Conservation (phyloP, 2,888 invertebrate species). For the Nebria brevicollis region DNA sequence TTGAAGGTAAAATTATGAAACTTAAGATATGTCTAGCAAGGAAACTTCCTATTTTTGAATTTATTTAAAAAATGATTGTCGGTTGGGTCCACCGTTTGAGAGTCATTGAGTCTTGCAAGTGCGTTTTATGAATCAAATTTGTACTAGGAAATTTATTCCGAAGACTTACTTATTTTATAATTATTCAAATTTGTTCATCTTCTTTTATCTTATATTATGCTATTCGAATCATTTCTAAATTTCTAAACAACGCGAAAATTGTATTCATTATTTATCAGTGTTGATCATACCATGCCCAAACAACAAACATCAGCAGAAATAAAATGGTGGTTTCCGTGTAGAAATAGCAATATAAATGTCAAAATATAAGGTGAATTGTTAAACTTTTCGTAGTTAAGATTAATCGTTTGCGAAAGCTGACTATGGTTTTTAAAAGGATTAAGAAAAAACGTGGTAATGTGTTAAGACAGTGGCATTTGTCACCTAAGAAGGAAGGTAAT, state of each 20-base stretch:
- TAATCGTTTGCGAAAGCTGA: not conserved
- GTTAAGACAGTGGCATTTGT: not conserved
- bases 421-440: not conserved
- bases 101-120: not conserved
- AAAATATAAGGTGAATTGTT: not conserved
- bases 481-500: not conserved
- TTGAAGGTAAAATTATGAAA: too few relatives aligned
- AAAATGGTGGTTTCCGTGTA: not conserved
- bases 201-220: not conserved
- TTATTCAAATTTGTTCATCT: not conserved
- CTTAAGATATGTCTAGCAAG: too few relatives aligned
- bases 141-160: not conserved
- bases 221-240: not conserved
- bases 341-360: not conserved
- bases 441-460: constrained; percentile 1
- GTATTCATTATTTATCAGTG: not conserved
- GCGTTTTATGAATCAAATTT: not conserved
- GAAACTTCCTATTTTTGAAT: too few relatives aligned
- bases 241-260: not conserved
- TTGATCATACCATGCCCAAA: not conserved
- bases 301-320: not conserved
- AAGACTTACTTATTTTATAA: not conserved
- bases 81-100: not conserved
- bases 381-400: not conserved
- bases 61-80: too few relatives aligned